phyloP scores from a whole-genome alignment of 2,113 vertebrate species.

The Paedocypris sp. region DNA sequence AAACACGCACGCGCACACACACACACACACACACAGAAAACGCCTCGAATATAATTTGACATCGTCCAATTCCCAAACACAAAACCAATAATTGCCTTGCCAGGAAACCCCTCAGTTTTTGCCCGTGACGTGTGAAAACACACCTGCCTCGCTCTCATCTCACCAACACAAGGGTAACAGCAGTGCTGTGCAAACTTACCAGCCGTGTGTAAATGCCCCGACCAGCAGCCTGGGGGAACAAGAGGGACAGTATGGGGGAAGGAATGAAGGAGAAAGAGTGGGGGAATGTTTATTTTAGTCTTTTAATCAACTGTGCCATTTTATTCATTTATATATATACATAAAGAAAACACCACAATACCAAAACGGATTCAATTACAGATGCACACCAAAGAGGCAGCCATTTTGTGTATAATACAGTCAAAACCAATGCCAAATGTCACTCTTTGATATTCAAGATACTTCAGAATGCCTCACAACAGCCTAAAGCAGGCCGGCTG shows the following conservation, averaged over 20 bases:
- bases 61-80: too few species aligned
- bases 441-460: not conserved
- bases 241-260: not conserved
- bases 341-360: not conserved
- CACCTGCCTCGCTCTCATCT: not conserved
- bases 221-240: constrained; percentile 31
- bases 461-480: not conserved
- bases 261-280: not conserved
- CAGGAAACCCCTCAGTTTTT: too few species aligned
- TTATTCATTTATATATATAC: too few species aligned
- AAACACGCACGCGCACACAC: too few species aligned
- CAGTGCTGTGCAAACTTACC: constrained; percentile 14
- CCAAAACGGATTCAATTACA: not conserved
- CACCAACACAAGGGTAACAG: not conserved
- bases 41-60: too few species aligned
- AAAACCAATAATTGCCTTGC: too few species aligned
- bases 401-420: constrained; percentile 5
- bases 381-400: constrained; percentile 1
- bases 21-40: too few species aligned
- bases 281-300: not conserved
- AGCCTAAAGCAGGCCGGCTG: too few species aligned
- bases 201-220: constrained; percentile 28
- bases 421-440: not conserved
- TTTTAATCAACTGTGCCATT: not conserved
- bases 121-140: not conserved